phyloP scores from a whole-genome alignment of 23 tunicate species.

The Trididemnum nubilum region DNA sequence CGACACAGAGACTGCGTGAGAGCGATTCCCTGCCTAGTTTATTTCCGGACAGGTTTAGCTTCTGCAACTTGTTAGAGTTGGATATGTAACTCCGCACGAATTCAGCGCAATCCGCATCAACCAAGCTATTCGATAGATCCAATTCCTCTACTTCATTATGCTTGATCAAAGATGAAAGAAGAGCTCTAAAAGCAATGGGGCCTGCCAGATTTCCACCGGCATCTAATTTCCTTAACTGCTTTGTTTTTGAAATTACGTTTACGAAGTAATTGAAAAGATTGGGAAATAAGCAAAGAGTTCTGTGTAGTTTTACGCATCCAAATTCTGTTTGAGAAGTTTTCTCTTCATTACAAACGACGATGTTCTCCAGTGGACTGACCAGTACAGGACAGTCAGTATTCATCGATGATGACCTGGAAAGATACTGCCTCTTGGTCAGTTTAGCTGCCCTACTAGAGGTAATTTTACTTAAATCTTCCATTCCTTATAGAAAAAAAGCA shows the following conservation, averaged over 20 bases:
- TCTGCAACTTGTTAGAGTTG: slow-evolving; percentile 10
- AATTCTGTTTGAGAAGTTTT: too few relatives aligned
- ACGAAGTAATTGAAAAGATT: neutral
- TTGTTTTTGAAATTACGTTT: slow-evolving; percentile 19
- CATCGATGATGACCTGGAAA: too few relatives aligned
- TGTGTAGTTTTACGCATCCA: neutral
- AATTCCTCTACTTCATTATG: slow-evolving; percentile 36
- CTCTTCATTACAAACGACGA: too few relatives aligned
- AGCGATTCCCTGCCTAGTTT: slow-evolving; percentile 63
- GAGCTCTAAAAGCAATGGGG: slow-evolving; percentile 67
- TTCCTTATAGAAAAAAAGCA: too few relatives aligned
- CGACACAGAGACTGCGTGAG: slow-evolving; percentile 38
- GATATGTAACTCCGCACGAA: slow-evolving; percentile 30
- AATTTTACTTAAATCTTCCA: too few relatives aligned
- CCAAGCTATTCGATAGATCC: slow-evolving; percentile 62
- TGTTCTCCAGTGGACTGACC: too few relatives aligned
- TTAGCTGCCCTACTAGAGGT: too few relatives aligned
- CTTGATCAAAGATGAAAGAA: slow-evolving; percentile 27
- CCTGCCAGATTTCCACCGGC: slow-evolving; percentile 60
- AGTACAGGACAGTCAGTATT: too few relatives aligned
- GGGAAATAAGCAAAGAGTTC: neutral
- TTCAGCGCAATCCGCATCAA: slow-evolving; percentile 69
- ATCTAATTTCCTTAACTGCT: slow-evolving; percentile 24
- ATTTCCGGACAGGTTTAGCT: slow-evolving; percentile 62
- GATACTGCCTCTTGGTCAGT: too few relatives aligned